These are phyloP conservation scores for Coturnix japonica DNA, from an alignment of 2,113 vertebrate genomes.

Conservation along the genomic window DNA sequence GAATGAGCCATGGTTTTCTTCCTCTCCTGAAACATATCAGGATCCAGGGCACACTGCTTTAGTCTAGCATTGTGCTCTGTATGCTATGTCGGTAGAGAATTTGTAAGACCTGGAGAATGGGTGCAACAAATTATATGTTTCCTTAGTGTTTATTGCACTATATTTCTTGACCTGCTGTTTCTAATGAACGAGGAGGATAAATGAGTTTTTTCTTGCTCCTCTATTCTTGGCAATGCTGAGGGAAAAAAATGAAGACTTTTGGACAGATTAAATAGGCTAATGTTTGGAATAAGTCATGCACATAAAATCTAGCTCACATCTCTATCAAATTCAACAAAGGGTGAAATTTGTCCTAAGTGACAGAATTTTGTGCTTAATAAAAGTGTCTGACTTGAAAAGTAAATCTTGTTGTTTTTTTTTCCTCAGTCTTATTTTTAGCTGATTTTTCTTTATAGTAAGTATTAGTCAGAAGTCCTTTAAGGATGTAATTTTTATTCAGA, in stretches of 20 bases:
- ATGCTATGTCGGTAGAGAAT: background rate
- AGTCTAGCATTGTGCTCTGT: background rate
- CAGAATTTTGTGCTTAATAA: background rate
- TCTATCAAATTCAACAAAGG: background rate
- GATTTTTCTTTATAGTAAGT: background rate
- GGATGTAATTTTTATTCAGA: background rate
- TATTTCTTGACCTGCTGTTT: background rate
- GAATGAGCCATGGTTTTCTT: background rate
- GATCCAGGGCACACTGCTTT: fast-evolving
- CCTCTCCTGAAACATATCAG: background rate
- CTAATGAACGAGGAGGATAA: background rate
- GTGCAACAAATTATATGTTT: background rate
- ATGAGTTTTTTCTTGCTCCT: background rate
- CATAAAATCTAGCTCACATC: background rate
- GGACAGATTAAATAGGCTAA: background rate
- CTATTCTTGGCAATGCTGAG: background rate
- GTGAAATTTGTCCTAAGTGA: background rate
- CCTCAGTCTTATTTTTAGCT: background rate
- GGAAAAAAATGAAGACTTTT: background rate
- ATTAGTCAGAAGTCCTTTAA: background rate
- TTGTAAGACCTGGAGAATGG: background rate
- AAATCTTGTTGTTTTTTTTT: background rate
- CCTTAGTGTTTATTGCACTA: background rate
- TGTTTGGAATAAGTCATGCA: background rate
- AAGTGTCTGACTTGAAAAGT: background rate